Evolutionary conservation across 2,888 invertebrate species (phyloP).

Genomic region (Drosophila niveifrons): DNA sequence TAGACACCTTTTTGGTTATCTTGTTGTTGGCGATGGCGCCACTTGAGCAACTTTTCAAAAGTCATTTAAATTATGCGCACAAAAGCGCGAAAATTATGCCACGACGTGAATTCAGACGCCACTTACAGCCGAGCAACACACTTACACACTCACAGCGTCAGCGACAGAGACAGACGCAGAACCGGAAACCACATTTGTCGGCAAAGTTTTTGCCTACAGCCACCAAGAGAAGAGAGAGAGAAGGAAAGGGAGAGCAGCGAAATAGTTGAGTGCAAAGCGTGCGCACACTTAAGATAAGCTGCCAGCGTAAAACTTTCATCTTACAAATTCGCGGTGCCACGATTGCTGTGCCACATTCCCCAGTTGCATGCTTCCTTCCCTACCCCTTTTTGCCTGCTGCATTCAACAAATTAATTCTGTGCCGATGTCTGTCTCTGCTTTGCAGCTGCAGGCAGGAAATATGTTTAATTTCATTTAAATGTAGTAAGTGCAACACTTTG

Average conservation of each 20-base stretch:
- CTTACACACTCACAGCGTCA: constrained; percentile 17
- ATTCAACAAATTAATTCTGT: constrained; percentile 77
- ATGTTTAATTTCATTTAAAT: constrained; percentile 79
- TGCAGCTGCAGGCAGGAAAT: constrained; percentile 78
- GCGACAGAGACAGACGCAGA: constrained; percentile 14
- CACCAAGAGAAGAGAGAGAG: too few species aligned
- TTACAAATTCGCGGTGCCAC: constrained; percentile 64
- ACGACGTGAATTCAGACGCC: constrained; percentile 72
- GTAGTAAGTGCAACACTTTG: constrained; percentile 78
- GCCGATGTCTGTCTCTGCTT: constrained; percentile 45
- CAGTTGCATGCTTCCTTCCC: background rate
- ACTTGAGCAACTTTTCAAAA: constrained; percentile 78
- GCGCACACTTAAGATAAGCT: constrained; percentile 79
- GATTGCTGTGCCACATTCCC: background rate
- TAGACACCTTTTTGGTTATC: constrained; percentile 63
- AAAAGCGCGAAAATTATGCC: constrained; percentile 79
- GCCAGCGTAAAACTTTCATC: constrained; percentile 77
- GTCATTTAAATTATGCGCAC: constrained; percentile 80
- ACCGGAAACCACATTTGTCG: constrained; percentile 68
- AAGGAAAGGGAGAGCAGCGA: constrained; percentile 11
- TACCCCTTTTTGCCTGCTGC: constrained; percentile 30
- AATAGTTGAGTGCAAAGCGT: constrained; percentile 78
- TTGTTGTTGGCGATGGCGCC: constrained; percentile 48
- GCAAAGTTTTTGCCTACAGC: constrained; percentile 63
- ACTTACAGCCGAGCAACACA: constrained; percentile 64